These are phyloP conservation scores for Myotis daubentonii DNA, from an alignment of 2,797 vertebrate genomes.

Conservation along the genomic window DNA sequence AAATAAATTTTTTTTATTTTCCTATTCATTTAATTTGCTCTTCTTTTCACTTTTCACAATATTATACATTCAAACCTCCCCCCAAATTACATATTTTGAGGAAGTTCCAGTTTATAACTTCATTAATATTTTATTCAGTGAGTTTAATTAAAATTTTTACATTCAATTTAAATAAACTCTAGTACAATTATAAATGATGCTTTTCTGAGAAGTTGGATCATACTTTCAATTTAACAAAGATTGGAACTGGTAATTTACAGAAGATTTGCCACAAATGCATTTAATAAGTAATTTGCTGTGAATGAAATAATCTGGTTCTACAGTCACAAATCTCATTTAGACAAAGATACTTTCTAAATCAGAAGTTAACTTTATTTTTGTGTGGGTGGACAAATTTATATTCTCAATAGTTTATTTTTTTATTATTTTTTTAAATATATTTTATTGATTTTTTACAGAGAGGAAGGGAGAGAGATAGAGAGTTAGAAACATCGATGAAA, in stretches of 20 bases:
- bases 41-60: conserved; percentile 23
- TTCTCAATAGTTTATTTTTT: neutral
- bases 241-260: neutral
- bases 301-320: neutral
- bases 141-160: neutral
- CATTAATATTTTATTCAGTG: neutral
- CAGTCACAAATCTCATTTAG: neutral
- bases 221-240: neutral
- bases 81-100: neutral
- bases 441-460: too few species aligned
- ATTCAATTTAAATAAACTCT: neutral
- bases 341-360: neutral
- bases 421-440: too few species aligned
- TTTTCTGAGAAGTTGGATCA: neutral
- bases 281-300: neutral
- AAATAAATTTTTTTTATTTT: conserved; percentile 15
- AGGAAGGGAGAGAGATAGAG: too few species aligned
- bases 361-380: neutral
- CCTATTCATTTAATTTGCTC: neutral
- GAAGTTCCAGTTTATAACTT: neutral
- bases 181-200: neutral
- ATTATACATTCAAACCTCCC: neutral
- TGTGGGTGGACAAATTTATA: neutral
- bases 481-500: too few species aligned
- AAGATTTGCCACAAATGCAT: neutral